phyloP scores from a whole-genome alignment of 2,113 vertebrate genomes.

The Phylloscopus whistleri region DNA sequence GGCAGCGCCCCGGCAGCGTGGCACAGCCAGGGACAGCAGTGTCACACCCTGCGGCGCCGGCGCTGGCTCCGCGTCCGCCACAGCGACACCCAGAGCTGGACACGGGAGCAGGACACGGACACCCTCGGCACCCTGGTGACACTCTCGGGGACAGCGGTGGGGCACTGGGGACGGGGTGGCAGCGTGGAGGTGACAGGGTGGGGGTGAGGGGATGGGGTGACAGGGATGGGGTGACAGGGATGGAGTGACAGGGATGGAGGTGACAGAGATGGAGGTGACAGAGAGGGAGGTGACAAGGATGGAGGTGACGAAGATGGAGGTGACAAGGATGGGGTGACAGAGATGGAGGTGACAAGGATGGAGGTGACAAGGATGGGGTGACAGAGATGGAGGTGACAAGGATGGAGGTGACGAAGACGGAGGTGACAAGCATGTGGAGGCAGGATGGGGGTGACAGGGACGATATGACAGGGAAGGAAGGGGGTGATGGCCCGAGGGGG shows the following conservation, averaged over 20 bases:
- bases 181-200: no score
- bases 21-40: neutral
- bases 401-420: no score
- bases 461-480: neutral
- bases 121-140: neutral
- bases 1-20: neutral
- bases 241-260: no score
- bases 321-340: neutral
- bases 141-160: neutral
- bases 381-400: no score
- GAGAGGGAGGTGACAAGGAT: no score
- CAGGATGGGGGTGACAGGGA: neutral
- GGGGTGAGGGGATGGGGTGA: no score
- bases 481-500: no score
- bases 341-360: neutral
- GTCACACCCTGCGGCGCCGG: neutral
- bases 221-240: no score
- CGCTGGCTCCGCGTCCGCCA: neutral
- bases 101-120: neutral
- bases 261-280: neutral
- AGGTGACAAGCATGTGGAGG: no score
- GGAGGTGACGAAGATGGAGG: no score
- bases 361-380: no score
- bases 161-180: no score
- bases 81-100: neutral